Percentiles rank a stretch among this genome's conserved stretches.
phyloP scores from a whole-genome alignment of 1,140 invertebrate species.

The Littorina saxatilis region DNA sequence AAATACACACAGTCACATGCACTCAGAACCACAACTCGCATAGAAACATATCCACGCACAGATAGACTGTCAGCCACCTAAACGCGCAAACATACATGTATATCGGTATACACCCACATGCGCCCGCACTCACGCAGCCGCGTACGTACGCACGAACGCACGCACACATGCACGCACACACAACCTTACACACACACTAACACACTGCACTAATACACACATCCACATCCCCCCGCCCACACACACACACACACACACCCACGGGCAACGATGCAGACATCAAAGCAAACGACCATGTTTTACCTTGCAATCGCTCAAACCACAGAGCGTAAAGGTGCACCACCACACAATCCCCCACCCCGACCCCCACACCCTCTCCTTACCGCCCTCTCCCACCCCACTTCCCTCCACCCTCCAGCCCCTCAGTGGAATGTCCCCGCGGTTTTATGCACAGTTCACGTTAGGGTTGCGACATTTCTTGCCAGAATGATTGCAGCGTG shows the following conservation, averaged over 20 bases:
- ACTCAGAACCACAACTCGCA: neutral
- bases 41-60: neutral
- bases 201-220: too few relatives aligned
- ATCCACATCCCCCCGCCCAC: too few relatives aligned
- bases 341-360: neutral
- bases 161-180: constrained; percentile 6
- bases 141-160: neutral
- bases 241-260: too few relatives aligned
- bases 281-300: neutral
- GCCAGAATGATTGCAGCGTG: too few relatives aligned
- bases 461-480: neutral
- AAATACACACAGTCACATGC: neutral
- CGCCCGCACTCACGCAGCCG: neutral
- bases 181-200: neutral
- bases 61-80: too few relatives aligned
- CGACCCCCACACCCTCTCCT: too few relatives aligned
- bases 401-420: too few relatives aligned
- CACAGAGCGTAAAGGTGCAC: neutral
- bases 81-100: too few relatives aligned
- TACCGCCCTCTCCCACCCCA: neutral
- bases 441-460: neutral
- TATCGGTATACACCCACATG: too few relatives aligned
- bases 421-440: neutral
- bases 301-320: neutral
- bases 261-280: neutral